A percentile compares a stretch with the other conserved stretches of the same genome.
Evolutionary conservation across 2,113 vertebrate genomes (phyloP).

Genomic region (Phalacrocorax pelagicus): DNA sequence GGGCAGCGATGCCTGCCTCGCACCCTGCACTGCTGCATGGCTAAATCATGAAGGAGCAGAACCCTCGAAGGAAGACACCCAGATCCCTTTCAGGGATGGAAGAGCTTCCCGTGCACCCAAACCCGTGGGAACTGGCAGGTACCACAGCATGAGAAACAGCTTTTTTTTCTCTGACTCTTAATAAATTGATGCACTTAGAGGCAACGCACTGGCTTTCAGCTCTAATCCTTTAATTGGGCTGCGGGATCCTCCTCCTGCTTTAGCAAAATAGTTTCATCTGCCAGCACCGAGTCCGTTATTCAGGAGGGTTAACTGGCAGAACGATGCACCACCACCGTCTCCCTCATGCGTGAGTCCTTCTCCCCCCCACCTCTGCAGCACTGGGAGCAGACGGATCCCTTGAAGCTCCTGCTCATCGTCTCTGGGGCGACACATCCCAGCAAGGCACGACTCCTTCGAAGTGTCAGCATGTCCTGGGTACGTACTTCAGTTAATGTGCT

Average conservation of each 20-base stretch:
- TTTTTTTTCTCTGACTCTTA: not conserved
- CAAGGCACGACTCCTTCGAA: not conserved
- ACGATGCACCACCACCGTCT: not conserved
- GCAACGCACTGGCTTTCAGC: not conserved
- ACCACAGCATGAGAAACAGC: not conserved
- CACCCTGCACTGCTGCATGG: not conserved
- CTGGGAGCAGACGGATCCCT: not conserved
- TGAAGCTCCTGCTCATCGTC: not conserved
- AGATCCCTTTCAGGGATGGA: not conserved
- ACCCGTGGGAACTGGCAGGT: accelerated
- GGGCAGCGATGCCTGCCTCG: not conserved
- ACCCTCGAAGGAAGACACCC: not conserved
- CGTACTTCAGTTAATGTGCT: not conserved
- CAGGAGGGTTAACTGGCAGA: not conserved
- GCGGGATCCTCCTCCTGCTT: not conserved
- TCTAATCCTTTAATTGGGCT: constrained; percentile 9
- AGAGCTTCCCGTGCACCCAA: not conserved
- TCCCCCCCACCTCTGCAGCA: not conserved
- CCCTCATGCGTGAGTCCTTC: not conserved
- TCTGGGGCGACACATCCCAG: not conserved
- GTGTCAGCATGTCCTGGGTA: not conserved
- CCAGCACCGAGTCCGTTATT: not conserved
- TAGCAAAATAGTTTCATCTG: not conserved
- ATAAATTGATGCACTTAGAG: not conserved
- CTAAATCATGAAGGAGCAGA: not conserved